These are phyloP conservation scores for Pristionchus pacificus DNA, from an alignment of 1,140 invertebrate species.

Conservation along the genomic window DNA sequence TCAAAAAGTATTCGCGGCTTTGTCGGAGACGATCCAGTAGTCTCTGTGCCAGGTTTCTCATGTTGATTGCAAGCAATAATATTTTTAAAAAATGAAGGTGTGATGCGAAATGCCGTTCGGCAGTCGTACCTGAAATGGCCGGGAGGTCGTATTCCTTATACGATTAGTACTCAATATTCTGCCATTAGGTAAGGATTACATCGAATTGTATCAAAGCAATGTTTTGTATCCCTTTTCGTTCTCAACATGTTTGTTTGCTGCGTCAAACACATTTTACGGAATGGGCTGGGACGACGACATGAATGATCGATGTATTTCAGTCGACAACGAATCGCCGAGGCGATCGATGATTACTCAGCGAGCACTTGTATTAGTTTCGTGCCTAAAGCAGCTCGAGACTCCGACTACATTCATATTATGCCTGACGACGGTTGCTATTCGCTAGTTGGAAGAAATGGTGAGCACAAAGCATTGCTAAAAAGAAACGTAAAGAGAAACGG, in stretches of 20 bases:
- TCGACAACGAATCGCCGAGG: constrained; percentile 44
- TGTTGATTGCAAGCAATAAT: background rate
- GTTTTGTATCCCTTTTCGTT: background rate
- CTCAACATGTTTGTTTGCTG: constrained; percentile 7
- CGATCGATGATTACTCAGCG: constrained; percentile 40
- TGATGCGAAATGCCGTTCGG: constrained; percentile 50
- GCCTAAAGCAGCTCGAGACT: constrained; percentile 42
- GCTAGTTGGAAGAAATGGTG: constrained; percentile 40
- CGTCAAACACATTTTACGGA: too few species aligned
- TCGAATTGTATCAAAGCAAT: constrained; percentile 2
- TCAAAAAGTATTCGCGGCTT: constrained; percentile 36
- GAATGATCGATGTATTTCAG: constrained; percentile 19
- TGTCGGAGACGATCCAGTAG: constrained; percentile 36
- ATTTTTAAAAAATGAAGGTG: constrained; percentile 29
- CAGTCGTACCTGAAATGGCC: constrained; percentile 49
- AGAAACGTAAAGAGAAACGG: too few species aligned
- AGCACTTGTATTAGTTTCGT: constrained; percentile 44
- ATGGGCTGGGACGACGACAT: background rate
- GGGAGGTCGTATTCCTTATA: constrained; percentile 41
- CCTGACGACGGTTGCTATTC: constrained; percentile 47
- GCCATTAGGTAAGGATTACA: constrained; percentile 16
- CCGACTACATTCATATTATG: constrained; percentile 44
- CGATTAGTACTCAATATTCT: constrained; percentile 31
- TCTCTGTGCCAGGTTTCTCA: background rate
- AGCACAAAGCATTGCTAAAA: too few species aligned